A percentile compares a stretch with the other conserved stretches of the same genome.
These are phyloP conservation scores for Batillaria attramentaria DNA, from an alignment of 1,140 invertebrate genomes.

Conservation along the genomic window DNA sequence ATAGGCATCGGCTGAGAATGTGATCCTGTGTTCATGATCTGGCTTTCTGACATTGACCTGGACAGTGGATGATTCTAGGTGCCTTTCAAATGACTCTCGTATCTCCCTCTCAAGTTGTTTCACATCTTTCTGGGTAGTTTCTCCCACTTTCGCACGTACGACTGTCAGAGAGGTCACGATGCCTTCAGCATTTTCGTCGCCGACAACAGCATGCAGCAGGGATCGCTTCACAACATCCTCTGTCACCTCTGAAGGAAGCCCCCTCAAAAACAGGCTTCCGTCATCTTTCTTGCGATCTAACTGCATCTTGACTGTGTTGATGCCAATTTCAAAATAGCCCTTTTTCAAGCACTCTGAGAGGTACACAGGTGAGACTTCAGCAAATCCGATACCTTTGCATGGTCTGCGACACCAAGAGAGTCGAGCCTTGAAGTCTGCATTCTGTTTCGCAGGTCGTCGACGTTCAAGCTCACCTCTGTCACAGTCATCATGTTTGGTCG, in stretches of 20 bases:
- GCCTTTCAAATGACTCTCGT: not conserved
- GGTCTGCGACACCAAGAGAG: constrained; percentile 50
- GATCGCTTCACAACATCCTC: not conserved
- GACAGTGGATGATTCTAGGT: constrained; percentile 10
- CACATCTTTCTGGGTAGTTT: constrained; percentile 5
- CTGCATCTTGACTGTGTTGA: not conserved
- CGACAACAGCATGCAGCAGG: not conserved
- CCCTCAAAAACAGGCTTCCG: not conserved
- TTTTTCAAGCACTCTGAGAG: not conserved
- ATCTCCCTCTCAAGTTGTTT: not conserved
- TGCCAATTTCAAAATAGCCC: not conserved
- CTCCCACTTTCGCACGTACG: not conserved
- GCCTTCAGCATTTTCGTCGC: not conserved
- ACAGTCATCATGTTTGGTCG: constrained; percentile 20
- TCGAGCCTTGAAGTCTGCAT: constrained; percentile 41
- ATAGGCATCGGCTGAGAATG: constrained; percentile 36
- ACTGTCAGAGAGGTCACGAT: not conserved
- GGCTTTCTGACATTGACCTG: constrained; percentile 26
- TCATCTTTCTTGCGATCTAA: not conserved
- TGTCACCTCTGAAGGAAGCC: not conserved
- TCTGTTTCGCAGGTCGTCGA: constrained; percentile 2
- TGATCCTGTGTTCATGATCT: constrained; percentile 23
- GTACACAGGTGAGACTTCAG: constrained; percentile 18
- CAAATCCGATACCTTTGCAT: constrained; percentile 48
- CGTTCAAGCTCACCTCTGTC: constrained; percentile 21